Conservation (phyloP, 2,113 vertebrate species). For the Platycercus adscitus region DNA sequence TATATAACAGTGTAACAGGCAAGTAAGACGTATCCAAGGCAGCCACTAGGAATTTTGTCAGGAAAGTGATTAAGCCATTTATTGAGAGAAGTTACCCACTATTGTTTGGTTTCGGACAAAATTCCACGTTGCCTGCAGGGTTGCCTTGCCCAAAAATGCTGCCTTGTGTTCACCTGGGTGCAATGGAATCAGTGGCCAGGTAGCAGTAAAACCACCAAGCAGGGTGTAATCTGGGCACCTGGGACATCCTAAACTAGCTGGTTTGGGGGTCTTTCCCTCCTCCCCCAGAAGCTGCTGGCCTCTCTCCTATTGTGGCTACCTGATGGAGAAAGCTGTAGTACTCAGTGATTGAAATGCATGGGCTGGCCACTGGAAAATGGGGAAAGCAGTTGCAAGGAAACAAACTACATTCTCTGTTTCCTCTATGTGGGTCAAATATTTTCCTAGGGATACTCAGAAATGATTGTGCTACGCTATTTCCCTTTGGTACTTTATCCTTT, state of each 20-base stretch:
- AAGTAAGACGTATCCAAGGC: not conserved
- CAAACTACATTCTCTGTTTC: slow-evolving; percentile 11
- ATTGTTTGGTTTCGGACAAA: not conserved
- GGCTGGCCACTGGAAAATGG: slow-evolving; percentile 25
- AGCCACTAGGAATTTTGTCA: not conserved
- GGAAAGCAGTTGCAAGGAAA: slow-evolving; percentile 24
- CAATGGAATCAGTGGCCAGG: not conserved
- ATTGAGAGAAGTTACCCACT: not conserved
- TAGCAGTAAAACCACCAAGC: not conserved
- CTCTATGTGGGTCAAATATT: slow-evolving; percentile 66
- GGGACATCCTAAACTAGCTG: not conserved
- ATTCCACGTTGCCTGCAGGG: not conserved
- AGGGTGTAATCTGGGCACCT: not conserved
- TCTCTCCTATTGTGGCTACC: not conserved
- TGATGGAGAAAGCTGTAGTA: not conserved
- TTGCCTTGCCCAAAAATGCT: rapidly evolving
- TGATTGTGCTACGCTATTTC: slow-evolving; percentile 47
- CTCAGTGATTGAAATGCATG: not conserved
- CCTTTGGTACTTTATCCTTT: slow-evolving; percentile 48
- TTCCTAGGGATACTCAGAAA: slow-evolving; percentile 48
- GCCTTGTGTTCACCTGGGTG: not conserved
- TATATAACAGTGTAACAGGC: not conserved
- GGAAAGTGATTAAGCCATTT: slow-evolving; percentile 13
- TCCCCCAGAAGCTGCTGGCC: not conserved
- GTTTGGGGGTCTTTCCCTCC: too few species aligned